Evolutionary conservation across 2,888 invertebrate species (phyloP), one percentile per base, ranked within the genome.

Genomic region (Serripes groenlandicus): DNA sequence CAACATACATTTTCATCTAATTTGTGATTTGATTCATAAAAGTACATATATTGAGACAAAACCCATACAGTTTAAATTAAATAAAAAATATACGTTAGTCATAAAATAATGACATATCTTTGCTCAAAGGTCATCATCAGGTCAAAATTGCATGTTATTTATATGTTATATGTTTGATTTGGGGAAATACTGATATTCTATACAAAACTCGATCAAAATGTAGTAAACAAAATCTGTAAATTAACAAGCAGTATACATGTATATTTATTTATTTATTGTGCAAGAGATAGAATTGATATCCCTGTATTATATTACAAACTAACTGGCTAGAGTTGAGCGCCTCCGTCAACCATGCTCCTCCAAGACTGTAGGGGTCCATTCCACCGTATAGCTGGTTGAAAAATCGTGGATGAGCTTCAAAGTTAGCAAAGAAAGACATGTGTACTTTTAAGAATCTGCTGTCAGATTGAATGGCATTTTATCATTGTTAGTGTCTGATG

Each of bases 311-410:
- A 66, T 66, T 66, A 66, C 70, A 56, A 71, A 91, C 94, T 92
- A 89, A 96, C 99, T 99, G 99, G 95, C 99, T 99, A 90, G 99
- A 99, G 95, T 99, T 99, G 83, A 99, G 98, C 0, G 99, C 98
- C 0, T 99, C 99, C 0, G 99, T 99, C 88, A 99, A 95, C 99
- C 99, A 99, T 95, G 99, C 99, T 21, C 99, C 99, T 3, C 98
- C 99, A 96, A 99, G 97, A 0, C 98, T 98, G 80, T 99, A 96
- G 93, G 99, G 95, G 95, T 99, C 99, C 95, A 99, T 95, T 0
- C 99, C 99, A 94, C 97, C 97, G 26, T 98, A 99, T 52, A 99
- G 96, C 95, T 99, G 99, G 95, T 99, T 99, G 96, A 99, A 99
- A 96, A 99, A 99, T 93, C 97, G 97, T 0, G 99, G 99, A 95